Percentiles rank a stretch among this genome's conserved stretches.
Conservation (phyloP, 2,888 invertebrate genomes). For the Cephus pygmeus region DNA sequence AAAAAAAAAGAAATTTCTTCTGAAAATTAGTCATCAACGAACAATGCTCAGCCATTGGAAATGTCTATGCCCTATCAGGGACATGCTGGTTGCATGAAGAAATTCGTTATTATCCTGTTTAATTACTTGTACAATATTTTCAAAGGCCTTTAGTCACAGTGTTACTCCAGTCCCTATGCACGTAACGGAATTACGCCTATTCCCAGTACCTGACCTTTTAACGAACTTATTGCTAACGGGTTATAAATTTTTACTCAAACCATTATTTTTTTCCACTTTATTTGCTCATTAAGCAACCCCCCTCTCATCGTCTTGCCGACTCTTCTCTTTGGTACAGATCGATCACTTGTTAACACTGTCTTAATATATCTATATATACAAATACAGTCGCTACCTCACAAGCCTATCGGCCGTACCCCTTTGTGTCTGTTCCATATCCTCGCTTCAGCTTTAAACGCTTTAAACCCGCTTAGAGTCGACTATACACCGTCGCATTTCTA, state of each 20-base stretch:
- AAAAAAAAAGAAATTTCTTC: neutral
- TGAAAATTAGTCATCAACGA: neutral
- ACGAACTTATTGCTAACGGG: conserved; percentile 37
- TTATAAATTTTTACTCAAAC: conserved; percentile 58
- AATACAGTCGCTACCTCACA: neutral
- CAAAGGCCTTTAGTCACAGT: conserved; percentile 54
- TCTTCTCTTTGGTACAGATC: neutral
- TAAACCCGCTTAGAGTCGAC: neutral
- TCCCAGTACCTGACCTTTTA: conserved; percentile 49
- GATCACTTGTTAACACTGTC: neutral
- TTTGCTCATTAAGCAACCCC: conserved; percentile 49
- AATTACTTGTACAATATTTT: conserved; percentile 61
- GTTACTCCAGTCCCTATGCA: conserved; percentile 38
- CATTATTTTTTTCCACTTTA: conserved; percentile 47
- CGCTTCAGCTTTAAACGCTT: neutral
- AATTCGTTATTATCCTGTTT: conserved; percentile 60
- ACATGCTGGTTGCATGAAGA: conserved; percentile 46
- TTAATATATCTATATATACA: neutral
- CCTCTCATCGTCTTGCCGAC: neutral
- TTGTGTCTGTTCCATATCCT: neutral
- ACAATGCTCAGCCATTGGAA: neutral
- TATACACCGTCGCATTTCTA: neutral
- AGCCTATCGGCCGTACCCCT: neutral
- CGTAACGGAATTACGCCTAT: conserved; percentile 59
- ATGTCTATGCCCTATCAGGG: neutral